phyloP scores from a whole-genome alignment of 1,140 invertebrate genomes.

The Diabrotica virgifera region DNA sequence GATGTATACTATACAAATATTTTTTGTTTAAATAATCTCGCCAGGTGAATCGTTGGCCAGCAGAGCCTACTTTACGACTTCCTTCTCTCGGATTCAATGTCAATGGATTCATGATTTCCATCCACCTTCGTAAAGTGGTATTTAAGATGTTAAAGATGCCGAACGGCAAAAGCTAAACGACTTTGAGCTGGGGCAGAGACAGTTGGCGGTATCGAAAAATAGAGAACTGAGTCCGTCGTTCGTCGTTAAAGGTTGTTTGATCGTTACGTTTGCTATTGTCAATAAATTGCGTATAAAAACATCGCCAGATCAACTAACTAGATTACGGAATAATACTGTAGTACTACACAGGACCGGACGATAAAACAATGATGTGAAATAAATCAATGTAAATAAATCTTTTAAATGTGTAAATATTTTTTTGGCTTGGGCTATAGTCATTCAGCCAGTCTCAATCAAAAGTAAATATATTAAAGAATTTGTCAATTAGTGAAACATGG shows the following conservation, averaged over 20 bases:
- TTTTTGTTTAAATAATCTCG: no score
- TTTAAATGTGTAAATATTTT: no score
- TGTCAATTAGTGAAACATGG: no score
- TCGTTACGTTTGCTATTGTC: not conserved
- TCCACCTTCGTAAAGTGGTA: not conserved
- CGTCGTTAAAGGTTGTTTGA: not conserved
- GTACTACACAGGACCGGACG: not conserved
- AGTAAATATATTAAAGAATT: no score
- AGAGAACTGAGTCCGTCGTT: not conserved
- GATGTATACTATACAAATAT: no score
- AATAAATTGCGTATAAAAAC: not conserved
- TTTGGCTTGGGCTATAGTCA: no score
- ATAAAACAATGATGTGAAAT: no score
- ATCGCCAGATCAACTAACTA: not conserved
- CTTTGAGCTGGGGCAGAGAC: not conserved
- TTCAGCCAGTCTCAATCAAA: no score
- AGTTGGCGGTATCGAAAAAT: slow-evolving; percentile 3
- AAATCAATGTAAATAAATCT: no score
- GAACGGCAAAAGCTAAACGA: not conserved
- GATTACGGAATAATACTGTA: not conserved
- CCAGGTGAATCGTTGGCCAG: no score
- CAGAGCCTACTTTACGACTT: not conserved
- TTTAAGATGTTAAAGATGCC: slow-evolving; percentile 2
- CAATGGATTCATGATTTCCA: not conserved
- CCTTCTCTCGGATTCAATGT: not conserved